Conservation (phyloP, 2,113 vertebrate genomes). For the Pyrgilauda ruficollis region DNA sequence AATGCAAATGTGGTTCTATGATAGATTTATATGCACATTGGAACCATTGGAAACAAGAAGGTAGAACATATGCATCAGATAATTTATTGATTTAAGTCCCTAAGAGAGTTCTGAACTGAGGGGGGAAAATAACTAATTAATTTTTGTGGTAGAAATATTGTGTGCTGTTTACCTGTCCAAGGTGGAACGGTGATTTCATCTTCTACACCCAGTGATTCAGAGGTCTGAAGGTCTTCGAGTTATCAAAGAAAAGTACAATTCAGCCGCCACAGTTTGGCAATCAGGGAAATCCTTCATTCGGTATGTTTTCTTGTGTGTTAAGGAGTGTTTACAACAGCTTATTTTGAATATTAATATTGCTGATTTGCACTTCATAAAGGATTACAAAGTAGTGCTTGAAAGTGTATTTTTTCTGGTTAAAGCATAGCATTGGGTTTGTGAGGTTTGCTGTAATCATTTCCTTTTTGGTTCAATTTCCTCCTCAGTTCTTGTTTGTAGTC, state of each 20-base stretch:
- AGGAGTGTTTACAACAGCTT: neutral
- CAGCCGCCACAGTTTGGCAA: neutral
- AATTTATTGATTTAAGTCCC: slow-evolving; percentile 40
- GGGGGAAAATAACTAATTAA: neutral
- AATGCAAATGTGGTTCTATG: slow-evolving; percentile 45
- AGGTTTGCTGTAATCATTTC: slow-evolving; percentile 1
- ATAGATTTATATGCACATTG: neutral
- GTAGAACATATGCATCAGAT: slow-evolving; percentile 18
- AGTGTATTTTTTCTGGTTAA: neutral
- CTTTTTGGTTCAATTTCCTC: neutral
- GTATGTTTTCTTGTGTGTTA: neutral
- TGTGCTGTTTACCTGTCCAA: neutral
- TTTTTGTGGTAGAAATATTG: neutral
- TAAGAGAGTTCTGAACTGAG: neutral
- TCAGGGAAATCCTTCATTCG: neutral
- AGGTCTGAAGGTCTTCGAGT: neutral
- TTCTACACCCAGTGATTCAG: neutral
- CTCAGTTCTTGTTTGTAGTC: neutral
- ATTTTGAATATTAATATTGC: neutral
- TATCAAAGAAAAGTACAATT: neutral
- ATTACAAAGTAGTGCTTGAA: fast-evolving
- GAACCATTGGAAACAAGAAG: slow-evolving; percentile 11
- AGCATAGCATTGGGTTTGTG: neutral
- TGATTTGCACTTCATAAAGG: neutral
- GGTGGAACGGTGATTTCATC: neutral